Conservation (phyloP, 2,113 vertebrate species). For the Alethe diademata region DNA sequence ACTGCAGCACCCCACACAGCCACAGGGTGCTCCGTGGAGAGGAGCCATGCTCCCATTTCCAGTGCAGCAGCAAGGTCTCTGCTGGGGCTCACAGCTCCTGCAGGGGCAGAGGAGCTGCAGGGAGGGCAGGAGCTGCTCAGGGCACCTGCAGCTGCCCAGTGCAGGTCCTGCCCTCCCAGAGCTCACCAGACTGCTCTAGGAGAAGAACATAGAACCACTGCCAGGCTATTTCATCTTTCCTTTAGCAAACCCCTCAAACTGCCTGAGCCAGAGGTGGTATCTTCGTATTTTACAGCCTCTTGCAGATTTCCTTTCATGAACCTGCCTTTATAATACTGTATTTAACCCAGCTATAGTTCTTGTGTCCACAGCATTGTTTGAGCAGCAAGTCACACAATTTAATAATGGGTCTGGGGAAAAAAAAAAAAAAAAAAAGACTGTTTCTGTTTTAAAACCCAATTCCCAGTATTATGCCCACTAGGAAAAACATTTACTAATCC, state of each 20-base stretch:
- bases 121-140: background rate
- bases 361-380: background rate
- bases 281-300: background rate
- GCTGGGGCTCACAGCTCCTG: background rate
- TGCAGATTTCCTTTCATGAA: background rate
- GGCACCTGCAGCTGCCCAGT: background rate
- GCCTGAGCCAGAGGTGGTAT: background rate
- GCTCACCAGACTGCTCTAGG: background rate
- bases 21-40: background rate
- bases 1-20: background rate
- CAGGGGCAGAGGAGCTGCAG: background rate
- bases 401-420: background rate
- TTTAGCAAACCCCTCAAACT: background rate
- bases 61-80: background rate
- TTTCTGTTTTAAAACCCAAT: background rate
- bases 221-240: background rate
- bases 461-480: background rate
- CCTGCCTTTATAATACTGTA: background rate
- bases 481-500: background rate
- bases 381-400: background rate
- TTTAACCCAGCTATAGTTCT: background rate
- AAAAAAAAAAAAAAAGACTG: background rate
- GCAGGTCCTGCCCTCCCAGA: background rate
- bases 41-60: background rate
- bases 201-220: background rate